These are phyloP conservation scores for Flexamia atlantica DNA, from an alignment of 2,888 invertebrate species.

Conservation along the genomic window DNA sequence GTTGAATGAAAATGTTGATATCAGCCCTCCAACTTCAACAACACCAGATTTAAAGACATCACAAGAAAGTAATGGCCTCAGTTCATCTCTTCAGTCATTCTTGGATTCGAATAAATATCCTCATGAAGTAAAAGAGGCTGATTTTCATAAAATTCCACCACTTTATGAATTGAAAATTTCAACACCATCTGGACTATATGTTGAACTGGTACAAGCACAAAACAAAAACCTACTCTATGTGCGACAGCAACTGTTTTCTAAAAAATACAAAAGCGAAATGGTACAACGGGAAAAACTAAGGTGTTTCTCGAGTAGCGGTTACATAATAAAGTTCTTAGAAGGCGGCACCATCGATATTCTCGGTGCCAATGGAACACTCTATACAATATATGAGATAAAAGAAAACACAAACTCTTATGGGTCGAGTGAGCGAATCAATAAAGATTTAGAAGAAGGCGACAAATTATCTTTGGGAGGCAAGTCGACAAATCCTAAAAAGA, in stretches of 20 bases:
- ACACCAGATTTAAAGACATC: not conserved
- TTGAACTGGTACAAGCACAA: not conserved
- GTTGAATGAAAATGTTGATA: not conserved
- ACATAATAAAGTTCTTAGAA: constrained; percentile 14
- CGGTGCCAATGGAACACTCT: not conserved
- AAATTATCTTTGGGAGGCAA: not conserved
- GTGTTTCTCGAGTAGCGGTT: constrained; percentile 24
- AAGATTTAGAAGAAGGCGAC: not conserved
- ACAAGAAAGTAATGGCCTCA: not conserved
- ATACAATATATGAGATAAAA: not conserved
- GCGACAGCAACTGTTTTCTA: constrained; percentile 12
- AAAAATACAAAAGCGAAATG: not conserved
- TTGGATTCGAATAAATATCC: constrained; percentile 32
- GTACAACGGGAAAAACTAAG: not conserved
- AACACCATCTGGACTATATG: constrained; percentile 9
- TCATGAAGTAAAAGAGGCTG: not conserved
- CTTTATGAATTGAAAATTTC: constrained; percentile 25
- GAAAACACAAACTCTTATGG: not conserved
- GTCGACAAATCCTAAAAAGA: not conserved
- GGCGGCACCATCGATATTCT: not conserved
- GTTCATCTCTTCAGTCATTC: not conserved
- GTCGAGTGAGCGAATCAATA: not conserved
- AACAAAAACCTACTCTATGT: not conserved
- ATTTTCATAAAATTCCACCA: constrained; percentile 11
- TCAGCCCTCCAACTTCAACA: not conserved